Base-by-base conservation (phyloP, 2,797 vertebrate genomes). In the Enteromius fasciolatus region DNA sequence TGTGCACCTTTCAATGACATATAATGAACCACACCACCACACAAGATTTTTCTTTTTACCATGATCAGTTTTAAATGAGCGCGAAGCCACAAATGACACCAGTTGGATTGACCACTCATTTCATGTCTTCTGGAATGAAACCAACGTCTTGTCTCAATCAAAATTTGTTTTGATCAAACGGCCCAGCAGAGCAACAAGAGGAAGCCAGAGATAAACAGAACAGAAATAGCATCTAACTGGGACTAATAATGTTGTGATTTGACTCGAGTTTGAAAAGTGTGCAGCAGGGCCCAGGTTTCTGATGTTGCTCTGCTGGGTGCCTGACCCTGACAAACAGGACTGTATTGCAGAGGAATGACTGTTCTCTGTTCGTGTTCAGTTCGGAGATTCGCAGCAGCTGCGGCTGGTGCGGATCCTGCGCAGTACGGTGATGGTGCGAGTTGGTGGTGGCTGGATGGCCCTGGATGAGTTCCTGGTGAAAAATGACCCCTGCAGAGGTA, bases 381-480 rank as follows among this genome's bases (percentile, higher is more conserved):
- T 99, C 82, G 98, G 98, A 91, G 98, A 99, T 90, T 99, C 98
- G 63, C 98, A 99, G 88, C 98, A 99, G 90, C 95, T 99, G 41
- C 97, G 98, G 11, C 95, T 99, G 5, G 98, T 99, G 73, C 96
- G 98, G 10, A 99, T 99, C 90, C 93, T 99, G 7, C 95, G 98
- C 88, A 99, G 98, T 89, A 99, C 98, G 0, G 98, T 99, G 85
- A 99, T 99, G 98, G 98, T 99, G 89, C 97, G 98, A 1, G 98
- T 99, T 48, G 98, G 98, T 82, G 98, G 98, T 75, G 98, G 98
- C 87, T 99, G 98, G 98, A 99, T 99, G 98, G 98, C 98, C 1
- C 95, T 99, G 6, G 98, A 99, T 85, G 98, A 99, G 92, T 99
- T 99, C 92, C 93, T 99, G 83, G 98, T 99, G 91, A 99, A 99